phyloP scores from a whole-genome alignment of 2,888 invertebrate genomes.

The Cryptocheilus praepositus region DNA sequence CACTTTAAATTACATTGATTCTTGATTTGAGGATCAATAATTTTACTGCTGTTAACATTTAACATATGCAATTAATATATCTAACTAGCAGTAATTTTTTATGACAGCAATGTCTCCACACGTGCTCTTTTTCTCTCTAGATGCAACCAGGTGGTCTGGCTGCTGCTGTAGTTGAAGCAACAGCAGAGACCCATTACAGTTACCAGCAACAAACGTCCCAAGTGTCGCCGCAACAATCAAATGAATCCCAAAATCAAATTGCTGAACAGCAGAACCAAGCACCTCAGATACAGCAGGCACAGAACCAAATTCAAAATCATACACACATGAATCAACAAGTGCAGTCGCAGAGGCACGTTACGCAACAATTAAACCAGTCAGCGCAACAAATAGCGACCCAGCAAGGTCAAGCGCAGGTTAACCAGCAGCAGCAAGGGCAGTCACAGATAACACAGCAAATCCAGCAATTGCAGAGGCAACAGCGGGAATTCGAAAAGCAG shows the following conservation, averaged over 20 bases:
- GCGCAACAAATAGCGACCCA: constrained; percentile 44
- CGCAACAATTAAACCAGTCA: constrained; percentile 55
- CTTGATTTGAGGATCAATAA: neutral
- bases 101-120: no score
- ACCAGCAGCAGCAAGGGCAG: constrained; percentile 51
- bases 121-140: constrained; percentile 42
- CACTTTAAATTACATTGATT: neutral
- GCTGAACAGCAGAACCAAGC: constrained; percentile 60
- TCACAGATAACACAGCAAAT: constrained; percentile 55
- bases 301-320: constrained; percentile 69
- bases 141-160: constrained; percentile 72
- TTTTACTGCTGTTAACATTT: neutral
- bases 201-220: constrained; percentile 72
- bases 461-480: constrained; percentile 58
- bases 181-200: constrained; percentile 72
- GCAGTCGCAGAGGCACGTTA: constrained; percentile 62
- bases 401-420: constrained; percentile 65
- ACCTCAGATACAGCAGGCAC: constrained; percentile 68
- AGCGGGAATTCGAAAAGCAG: constrained; percentile 58
- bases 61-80: neutral
- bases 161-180: constrained; percentile 73
- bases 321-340: constrained; percentile 66
- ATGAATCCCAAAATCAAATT: constrained; percentile 68
- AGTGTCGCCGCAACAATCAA: constrained; percentile 64
- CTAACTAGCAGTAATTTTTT: neutral